Base-by-base conservation (phyloP, 2,113 vertebrate genomes). In the Pseudorhombus dupliciocellatus region DNA sequence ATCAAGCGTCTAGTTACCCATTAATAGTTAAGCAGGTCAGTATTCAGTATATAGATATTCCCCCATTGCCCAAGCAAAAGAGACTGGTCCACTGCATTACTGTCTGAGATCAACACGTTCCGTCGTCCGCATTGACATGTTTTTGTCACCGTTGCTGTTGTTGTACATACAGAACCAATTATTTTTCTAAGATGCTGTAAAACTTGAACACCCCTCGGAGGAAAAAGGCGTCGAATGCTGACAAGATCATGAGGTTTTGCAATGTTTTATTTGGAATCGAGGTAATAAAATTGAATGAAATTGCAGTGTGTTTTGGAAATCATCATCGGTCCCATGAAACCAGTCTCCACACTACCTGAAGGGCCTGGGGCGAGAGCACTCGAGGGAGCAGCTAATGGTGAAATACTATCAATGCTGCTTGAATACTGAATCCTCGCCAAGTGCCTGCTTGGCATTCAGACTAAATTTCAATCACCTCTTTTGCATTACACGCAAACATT, bases 151-250 rank as follows among this genome's bases (percentile, higher is more conserved):
- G 26, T 81, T 85, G 56, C 66, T 70, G 71, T 86, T 88, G 79
- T 91, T 91, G 84, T 89, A 92, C 79, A 91, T 91, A 90, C 78
- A 88, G 91, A 92, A 90, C 59, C 63, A 81, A 83, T 88, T 94
- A 93, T 94, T 93, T 94, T 94, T 94, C 76, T 93, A 93, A 88
- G 71, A 89, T 67, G 69, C 84, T 89, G 76, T 84, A 51, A 89
- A 82, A 88, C 86, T 82, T 86, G 73, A 91, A 90, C 79, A 79
- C 73, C 66, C 60, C 73, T 69, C 60, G 42, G 59, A 76, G 80
- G 55, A 75, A 77, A 42, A 66, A 70, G 57, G 67, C 30, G 37
- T 66, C 52, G 67, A 70, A 76, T 84, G 71, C 59, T 66, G 57
- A 58, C 70, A 56, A 70, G 55, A 81, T 76, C 69, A 68, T n/a